Conservation (phyloP, 2,888 invertebrate species). For the Nezara viridula region DNA sequence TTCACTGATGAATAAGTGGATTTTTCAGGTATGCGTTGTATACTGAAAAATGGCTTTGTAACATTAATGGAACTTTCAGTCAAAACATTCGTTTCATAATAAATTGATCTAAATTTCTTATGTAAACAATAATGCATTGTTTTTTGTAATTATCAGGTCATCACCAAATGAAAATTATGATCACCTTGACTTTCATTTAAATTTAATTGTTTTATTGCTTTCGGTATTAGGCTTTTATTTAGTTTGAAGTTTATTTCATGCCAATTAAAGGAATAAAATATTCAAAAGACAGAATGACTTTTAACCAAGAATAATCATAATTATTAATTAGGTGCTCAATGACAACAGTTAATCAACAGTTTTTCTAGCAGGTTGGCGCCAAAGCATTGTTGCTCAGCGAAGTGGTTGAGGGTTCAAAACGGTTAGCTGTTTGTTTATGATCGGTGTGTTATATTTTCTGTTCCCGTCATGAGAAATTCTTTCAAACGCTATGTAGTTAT, state of each 20-base stretch:
- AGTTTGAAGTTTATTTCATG: background rate
- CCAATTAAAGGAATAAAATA: background rate
- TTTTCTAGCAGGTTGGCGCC: slow-evolving; percentile 38
- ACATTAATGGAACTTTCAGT: background rate
- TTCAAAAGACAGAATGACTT: background rate
- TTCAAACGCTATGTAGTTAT: background rate
- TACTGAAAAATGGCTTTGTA: background rate
- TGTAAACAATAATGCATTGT: background rate
- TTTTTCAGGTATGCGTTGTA: background rate
- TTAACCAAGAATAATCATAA: background rate
- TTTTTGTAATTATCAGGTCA: background rate
- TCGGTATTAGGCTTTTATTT: background rate
- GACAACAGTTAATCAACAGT: background rate
- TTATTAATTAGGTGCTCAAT: background rate
- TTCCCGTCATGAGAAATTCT: background rate
- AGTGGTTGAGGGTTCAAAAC: slow-evolving; percentile 44
- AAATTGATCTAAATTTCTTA: background rate
- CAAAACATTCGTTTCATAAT: background rate
- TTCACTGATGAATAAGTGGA: no score
- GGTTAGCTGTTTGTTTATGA: background rate
- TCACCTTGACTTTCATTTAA: background rate
- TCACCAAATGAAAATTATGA: background rate
- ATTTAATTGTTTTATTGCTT: background rate
- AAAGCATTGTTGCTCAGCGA: slow-evolving; percentile 45
- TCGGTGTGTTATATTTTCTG: background rate